These are phyloP conservation scores for Lates calcarifer DNA, from an alignment of 2,113 vertebrate species.

Conservation along the genomic window DNA sequence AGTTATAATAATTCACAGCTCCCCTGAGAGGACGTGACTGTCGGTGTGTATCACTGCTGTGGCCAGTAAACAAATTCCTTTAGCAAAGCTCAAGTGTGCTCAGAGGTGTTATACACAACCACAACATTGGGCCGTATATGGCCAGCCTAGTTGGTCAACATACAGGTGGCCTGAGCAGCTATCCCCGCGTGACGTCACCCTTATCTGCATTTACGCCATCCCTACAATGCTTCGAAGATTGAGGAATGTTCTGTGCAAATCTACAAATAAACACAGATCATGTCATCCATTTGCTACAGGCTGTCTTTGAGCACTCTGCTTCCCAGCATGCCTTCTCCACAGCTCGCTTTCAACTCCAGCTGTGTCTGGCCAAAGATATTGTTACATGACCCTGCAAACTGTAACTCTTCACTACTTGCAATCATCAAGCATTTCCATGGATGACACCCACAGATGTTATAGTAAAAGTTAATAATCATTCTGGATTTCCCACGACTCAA, in stretches of 20 bases:
- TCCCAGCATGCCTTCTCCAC: constrained; percentile 40
- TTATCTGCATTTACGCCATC: constrained; percentile 55
- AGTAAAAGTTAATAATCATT: constrained; percentile 3
- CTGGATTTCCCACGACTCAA: constrained; percentile 59
- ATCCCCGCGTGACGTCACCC: constrained; percentile 30
- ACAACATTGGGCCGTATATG: constrained; percentile 63
- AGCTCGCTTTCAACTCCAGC: constrained; percentile 63
- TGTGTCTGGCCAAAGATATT: constrained; percentile 42
- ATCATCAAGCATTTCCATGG: constrained; percentile 6
- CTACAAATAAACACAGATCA: constrained; percentile 64
- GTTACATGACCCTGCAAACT: constrained; percentile 28
- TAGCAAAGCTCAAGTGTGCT: constrained; percentile 11
- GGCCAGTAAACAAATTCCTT: constrained; percentile 63
- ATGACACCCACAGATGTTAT: constrained; percentile 36
- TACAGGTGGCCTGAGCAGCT: constrained; percentile 63
- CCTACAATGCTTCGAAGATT: constrained; percentile 8
- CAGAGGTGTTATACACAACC: constrained; percentile 43
- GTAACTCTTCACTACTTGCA: constrained; percentile 32
- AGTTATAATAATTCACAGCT: constrained; percentile 7
- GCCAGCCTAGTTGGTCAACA: constrained; percentile 13
- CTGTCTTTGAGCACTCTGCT: constrained; percentile 41
- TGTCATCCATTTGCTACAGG: constrained; percentile 30
- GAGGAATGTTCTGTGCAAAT: constrained; percentile 45
- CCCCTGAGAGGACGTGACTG: constrained; percentile 10
- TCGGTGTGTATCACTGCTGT: not conserved